phyloP scores from a whole-genome alignment of 2,113 vertebrate genomes.

The Dermatemys mawii region DNA sequence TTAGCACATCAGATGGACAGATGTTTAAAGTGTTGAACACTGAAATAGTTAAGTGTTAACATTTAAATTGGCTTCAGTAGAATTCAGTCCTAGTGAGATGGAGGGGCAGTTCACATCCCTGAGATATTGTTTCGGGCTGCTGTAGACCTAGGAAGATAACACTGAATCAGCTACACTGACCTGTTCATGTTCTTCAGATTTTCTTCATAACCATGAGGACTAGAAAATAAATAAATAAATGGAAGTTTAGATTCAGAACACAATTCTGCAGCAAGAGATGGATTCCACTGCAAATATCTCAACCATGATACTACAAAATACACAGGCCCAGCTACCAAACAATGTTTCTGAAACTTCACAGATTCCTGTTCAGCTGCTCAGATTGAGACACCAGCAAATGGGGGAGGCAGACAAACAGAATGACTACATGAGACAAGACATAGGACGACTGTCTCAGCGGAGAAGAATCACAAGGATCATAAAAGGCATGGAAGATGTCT shows the following conservation, averaged over 20 bases:
- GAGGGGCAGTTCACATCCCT: neutral
- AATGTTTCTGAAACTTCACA: constrained; percentile 24
- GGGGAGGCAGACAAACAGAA: constrained; percentile 39
- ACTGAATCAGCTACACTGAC: neutral
- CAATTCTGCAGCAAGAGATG: neutral
- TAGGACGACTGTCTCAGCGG: neutral
- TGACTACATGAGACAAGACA: constrained; percentile 30
- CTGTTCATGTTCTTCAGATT: neutral
- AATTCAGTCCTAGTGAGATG: neutral
- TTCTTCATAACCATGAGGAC: neutral
- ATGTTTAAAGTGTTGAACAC: neutral
- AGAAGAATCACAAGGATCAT: constrained; percentile 31
- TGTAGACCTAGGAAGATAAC: neutral
- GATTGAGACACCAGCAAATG: neutral
- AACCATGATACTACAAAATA: neutral
- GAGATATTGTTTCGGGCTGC: neutral
- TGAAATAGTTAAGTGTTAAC: neutral
- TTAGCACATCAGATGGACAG: neutral
- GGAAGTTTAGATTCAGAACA: neutral
- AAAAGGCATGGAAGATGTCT: constrained; percentile 31
- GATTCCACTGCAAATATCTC: neutral
- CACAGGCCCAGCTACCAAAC: neutral
- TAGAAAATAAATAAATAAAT: neutral
- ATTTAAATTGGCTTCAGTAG: neutral
- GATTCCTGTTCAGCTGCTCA: constrained; percentile 13